Evolutionary conservation across 2,888 invertebrate genomes (phyloP).

Genomic region (Harpagoxenus sublaevis): DNA sequence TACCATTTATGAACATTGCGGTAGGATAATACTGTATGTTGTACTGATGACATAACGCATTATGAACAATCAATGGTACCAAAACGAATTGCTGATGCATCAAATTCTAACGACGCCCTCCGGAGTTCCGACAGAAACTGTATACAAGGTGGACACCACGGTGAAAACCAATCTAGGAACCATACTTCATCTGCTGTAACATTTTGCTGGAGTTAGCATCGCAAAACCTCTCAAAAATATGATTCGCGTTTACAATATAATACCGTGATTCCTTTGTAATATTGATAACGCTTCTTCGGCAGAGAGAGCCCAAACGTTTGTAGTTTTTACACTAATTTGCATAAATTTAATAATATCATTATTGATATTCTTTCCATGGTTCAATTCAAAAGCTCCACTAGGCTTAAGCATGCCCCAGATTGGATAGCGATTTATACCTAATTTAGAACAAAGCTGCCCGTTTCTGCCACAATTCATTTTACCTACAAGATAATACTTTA

Average conservation of each 20-base stretch:
- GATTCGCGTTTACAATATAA: background rate
- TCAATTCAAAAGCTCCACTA: constrained; percentile 92
- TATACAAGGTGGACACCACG: constrained; percentile 93
- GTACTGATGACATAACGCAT: constrained; percentile 88
- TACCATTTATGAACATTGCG: constrained; percentile 89
- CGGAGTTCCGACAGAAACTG: constrained; percentile 90
- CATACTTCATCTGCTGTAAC: constrained; percentile 85
- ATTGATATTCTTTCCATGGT: constrained; percentile 89
- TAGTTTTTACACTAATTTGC: constrained; percentile 88
- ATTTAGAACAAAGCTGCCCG: constrained; percentile 87
- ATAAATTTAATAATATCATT: constrained; percentile 89
- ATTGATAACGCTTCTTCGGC: constrained; percentile 89
- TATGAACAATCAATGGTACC: constrained; percentile 91
- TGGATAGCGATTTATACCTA: constrained; percentile 89
- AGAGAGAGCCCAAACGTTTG: constrained; percentile 89
- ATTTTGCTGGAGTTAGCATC: constrained; percentile 72
- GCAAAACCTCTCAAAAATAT: background rate
- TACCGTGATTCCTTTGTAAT: constrained; percentile 82
- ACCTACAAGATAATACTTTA: constrained; percentile 84
- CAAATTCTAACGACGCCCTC: constrained; percentile 88
- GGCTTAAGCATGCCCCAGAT: constrained; percentile 92
- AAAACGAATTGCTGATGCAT: constrained; percentile 87
- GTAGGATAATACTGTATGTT: constrained; percentile 91
- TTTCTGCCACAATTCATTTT: constrained; percentile 89
- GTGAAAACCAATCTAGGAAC: constrained; percentile 93